These are phyloP conservation scores for Drosophila histrio DNA, from an alignment of 2,888 invertebrate genomes.

Conservation along the genomic window DNA sequence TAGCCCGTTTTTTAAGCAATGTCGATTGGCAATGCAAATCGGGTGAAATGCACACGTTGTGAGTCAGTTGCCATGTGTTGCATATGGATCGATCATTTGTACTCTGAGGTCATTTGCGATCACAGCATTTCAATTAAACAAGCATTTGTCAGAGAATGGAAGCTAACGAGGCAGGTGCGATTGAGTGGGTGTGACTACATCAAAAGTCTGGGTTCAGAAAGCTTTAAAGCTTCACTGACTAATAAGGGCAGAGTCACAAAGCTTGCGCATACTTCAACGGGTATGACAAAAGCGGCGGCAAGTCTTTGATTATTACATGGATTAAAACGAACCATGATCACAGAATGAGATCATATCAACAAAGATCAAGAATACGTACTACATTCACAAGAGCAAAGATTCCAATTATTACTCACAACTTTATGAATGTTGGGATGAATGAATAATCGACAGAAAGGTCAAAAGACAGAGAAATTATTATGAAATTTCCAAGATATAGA, in stretches of 20 bases:
- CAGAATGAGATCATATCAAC: slow-evolving; percentile 40
- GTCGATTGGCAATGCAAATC: slow-evolving; percentile 45
- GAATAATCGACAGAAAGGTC: slow-evolving; percentile 33
- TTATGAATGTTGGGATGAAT: slow-evolving; percentile 26
- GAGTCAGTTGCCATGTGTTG: slow-evolving; percentile 47
- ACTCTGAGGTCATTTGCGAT: slow-evolving; percentile 39
- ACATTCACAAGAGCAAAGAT: slow-evolving; percentile 17
- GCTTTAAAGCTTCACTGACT: slow-evolving; percentile 38
- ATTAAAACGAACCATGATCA: slow-evolving; percentile 26
- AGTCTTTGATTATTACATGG: slow-evolving; percentile 31
- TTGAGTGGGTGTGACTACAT: slow-evolving; percentile 20
- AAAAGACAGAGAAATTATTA: slow-evolving; percentile 4
- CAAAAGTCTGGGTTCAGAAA: slow-evolving; percentile 11
- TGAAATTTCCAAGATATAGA: slow-evolving; percentile 10
- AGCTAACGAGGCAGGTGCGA: slow-evolving; percentile 32
- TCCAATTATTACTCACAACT: slow-evolving; percentile 33
- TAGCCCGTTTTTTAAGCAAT: slow-evolving; percentile 4
- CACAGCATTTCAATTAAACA: slow-evolving; percentile 38
- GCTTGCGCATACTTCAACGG: background rate
- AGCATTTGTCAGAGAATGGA: slow-evolving; percentile 25
- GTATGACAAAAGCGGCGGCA: slow-evolving; percentile 23
- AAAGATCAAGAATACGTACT: slow-evolving; percentile 16
- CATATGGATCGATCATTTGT: slow-evolving; percentile 34
- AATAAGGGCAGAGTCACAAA: slow-evolving; percentile 46
- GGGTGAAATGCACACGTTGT: slow-evolving; percentile 43